These are phyloP conservation scores for Colossoma macropomum DNA, from an alignment of 2,113 vertebrate genomes.

Conservation along the genomic window DNA sequence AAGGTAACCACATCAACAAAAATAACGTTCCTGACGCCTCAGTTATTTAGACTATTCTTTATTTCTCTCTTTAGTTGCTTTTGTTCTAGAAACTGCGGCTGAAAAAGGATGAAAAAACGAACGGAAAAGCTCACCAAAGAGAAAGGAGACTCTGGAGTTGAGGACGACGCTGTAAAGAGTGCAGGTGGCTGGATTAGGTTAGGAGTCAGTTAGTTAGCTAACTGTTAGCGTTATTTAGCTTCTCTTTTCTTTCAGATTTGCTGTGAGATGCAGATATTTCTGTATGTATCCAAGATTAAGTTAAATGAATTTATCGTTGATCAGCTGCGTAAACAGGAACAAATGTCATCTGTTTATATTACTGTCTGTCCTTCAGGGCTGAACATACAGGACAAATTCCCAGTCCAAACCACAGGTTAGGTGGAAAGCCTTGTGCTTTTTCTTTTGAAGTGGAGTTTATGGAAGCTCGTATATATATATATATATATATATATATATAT, in stretches of 20 bases:
- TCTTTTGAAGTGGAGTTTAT: too few relatives aligned
- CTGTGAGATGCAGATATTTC: too few relatives aligned
- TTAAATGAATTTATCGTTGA: too few relatives aligned
- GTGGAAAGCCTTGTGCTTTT: not conserved
- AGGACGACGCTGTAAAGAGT: constrained; percentile 58
- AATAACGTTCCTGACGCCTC: not conserved
- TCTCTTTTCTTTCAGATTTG: not conserved
- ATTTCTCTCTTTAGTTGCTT: not conserved
- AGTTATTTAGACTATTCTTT: not conserved
- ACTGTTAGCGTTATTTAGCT: not conserved
- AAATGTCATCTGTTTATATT: not conserved
- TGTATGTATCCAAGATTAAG: too few relatives aligned
- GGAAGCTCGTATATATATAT: too few relatives aligned
- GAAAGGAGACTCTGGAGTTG: constrained; percentile 38
- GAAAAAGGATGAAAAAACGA: constrained; percentile 64
- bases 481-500: too few relatives aligned
- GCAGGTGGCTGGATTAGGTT: constrained; percentile 44
- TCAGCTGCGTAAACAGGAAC: not conserved
- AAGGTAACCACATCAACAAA: constrained; percentile 1
- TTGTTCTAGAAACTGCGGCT: not conserved
- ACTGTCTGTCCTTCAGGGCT: constrained; percentile 26
- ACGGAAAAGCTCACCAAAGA: constrained; percentile 54
- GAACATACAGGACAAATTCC: constrained; percentile 35
- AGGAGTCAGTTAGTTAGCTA: too few relatives aligned
- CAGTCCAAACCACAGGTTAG: constrained; percentile 38